Percentiles rank a stretch among this genome's conserved stretches.
These are phyloP conservation scores for Orchestia grillus DNA, from an alignment of 1,140 invertebrate species.

Conservation along the genomic window DNA sequence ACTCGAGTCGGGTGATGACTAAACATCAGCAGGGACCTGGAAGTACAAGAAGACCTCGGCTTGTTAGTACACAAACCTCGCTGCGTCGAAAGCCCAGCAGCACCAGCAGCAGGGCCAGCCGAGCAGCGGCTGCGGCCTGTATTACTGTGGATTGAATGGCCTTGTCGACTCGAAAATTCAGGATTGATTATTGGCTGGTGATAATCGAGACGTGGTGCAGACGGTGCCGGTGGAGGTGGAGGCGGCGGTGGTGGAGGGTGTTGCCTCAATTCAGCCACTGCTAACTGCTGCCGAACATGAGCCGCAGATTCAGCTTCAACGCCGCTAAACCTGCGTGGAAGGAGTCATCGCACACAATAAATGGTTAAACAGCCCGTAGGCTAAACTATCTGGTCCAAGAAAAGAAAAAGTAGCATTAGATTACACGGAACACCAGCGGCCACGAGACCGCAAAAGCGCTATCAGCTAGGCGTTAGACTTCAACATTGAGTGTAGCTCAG, in stretches of 20 bases:
- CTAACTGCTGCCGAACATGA: neutral
- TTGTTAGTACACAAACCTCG: slow-evolving; percentile 54
- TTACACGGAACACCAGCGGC: neutral
- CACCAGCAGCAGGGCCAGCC: neutral
- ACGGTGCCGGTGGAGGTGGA: neutral
- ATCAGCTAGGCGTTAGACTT: neutral
- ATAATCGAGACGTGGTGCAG: neutral
- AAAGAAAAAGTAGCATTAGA: neutral
- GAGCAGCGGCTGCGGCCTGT: neutral
- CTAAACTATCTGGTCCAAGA: neutral
- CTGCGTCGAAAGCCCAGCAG: neutral
- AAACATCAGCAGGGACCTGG: neutral
- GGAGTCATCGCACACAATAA: slow-evolving; percentile 3
- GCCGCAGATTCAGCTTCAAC: neutral
- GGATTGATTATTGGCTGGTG: slow-evolving; percentile 45
- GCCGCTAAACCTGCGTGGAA: slow-evolving; percentile 8
- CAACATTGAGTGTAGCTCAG: neutral
- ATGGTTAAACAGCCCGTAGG: neutral
- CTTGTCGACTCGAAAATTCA: slow-evolving; percentile 10
- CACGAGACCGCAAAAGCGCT: neutral
- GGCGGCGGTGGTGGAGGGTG: slow-evolving; percentile 19
- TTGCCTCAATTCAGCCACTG: neutral
- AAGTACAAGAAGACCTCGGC: neutral
- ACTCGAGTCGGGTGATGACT: neutral
- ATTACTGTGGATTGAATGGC: slow-evolving; percentile 30